Evolutionary conservation across 2,113 vertebrate genomes (phyloP).

Genomic region (Siniperca chuatsi): DNA sequence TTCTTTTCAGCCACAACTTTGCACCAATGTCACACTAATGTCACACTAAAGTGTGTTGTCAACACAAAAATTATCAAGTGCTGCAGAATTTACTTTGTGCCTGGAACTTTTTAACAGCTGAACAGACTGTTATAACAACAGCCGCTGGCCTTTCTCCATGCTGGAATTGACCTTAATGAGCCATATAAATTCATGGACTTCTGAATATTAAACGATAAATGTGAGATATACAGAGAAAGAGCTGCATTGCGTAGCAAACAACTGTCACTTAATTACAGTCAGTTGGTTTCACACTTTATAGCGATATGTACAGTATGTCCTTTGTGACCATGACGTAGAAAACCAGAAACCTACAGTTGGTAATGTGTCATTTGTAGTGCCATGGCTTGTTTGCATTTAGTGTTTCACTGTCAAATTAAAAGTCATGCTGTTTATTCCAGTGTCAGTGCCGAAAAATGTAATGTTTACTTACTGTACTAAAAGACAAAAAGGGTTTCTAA

Average conservation of each 20-base stretch:
- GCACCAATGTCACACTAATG: neutral
- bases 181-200: conserved; percentile 38
- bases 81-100: conserved; percentile 56
- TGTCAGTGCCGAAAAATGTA: conserved; percentile 60
- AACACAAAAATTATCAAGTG: conserved; percentile 22
- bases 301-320: conserved; percentile 41
- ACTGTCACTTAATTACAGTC: neutral
- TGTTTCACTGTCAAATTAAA: conserved; percentile 49
- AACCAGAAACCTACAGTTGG: conserved; percentile 22
- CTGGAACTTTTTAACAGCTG: conserved; percentile 46
- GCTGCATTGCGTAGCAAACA: conserved; percentile 17
- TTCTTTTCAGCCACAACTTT: conserved; percentile 16
- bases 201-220: neutral
- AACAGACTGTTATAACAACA: conserved; percentile 28
- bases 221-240: conserved; percentile 12
- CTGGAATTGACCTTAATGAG: conserved; percentile 41
- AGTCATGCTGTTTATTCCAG: conserved; percentile 33
- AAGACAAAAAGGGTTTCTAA: conserved; percentile 31
- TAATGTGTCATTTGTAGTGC: conserved; percentile 44
- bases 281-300: conserved; percentile 27
- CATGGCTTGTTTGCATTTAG: conserved; percentile 47
- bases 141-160: conserved; percentile 19
- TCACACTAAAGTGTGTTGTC: neutral
- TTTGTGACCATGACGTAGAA: conserved; percentile 38
- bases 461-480: conserved; percentile 39